Evolutionary conservation across 2,888 invertebrate genomes (phyloP).

Genomic region (Lissonota sp.): DNA sequence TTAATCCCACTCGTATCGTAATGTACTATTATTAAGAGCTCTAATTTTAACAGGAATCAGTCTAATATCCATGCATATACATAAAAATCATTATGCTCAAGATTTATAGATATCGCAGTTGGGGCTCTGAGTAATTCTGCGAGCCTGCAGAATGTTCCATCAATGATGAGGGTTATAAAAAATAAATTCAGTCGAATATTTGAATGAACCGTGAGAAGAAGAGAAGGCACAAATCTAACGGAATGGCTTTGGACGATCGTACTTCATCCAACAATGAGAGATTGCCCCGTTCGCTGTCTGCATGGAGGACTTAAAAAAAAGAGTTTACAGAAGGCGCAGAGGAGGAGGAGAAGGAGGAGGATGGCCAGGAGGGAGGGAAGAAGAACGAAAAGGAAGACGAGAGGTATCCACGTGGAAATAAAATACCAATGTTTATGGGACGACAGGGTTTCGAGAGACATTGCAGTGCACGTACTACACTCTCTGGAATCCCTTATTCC

Average conservation of each 20-base stretch:
- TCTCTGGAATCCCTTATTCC: conserved; percentile 59
- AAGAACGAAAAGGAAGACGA: conserved; percentile 54
- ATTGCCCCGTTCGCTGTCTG: conserved; percentile 57
- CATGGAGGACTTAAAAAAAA: conserved; percentile 63
- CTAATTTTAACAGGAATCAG: too few relatives aligned
- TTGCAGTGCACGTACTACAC: conserved; percentile 59
- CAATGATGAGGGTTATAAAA: neutral
- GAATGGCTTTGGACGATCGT: conserved; percentile 42
- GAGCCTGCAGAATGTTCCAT: too few relatives aligned
- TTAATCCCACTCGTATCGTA: too few relatives aligned
- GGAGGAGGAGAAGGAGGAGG: conserved; percentile 2
- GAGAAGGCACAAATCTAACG: conserved; percentile 25
- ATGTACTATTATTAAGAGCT: too few relatives aligned
- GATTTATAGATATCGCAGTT: too few relatives aligned
- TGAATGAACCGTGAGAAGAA: conserved; percentile 37
- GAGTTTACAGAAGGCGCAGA: conserved; percentile 14
- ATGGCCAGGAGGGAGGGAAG: conserved; percentile 18
- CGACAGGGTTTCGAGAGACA: conserved; percentile 67
- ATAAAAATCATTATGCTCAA: too few relatives aligned
- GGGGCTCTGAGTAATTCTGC: too few relatives aligned
- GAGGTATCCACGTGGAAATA: conserved; percentile 73
- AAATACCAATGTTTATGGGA: conserved; percentile 77
- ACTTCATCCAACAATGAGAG: conserved; percentile 63
- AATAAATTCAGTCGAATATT: conserved; percentile 42
- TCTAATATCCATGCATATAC: too few relatives aligned